Base-by-base conservation (phyloP, 2,888 invertebrate species). In the Netelia melanura region DNA sequence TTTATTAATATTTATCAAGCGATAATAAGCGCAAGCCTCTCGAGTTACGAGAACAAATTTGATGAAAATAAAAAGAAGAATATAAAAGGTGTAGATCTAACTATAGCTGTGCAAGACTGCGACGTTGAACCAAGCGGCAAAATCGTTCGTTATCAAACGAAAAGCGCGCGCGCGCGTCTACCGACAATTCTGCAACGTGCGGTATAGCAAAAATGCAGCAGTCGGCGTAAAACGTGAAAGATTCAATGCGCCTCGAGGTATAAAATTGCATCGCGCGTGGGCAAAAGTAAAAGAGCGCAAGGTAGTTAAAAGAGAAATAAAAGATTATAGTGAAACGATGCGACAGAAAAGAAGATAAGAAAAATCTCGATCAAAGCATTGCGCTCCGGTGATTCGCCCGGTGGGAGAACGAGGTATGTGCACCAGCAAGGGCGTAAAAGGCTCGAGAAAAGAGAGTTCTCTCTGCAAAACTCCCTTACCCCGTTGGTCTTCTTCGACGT, bases 21-120 rank as follows among this genome's bases (percentile, higher is more conserved):
- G 65, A 72, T 79, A 78, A 81, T 64, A 82, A 85, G 85, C 38
- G 38, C 85, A 85, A 85, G 85, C 85, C 38, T 71, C 61, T 62
- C 56, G 21, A 21, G 23, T 71, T 8, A 75, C 44, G 23, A 68
- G 23, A 62, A 65, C 8, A 71, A 65, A 52, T 58, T 52, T 56
- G 56, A 74, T 52, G 43, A 56, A 62, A 38, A 43, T 21, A 43
- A 25, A 52, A 14, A 67, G 38, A 44, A 23, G 62, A 48, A 70
- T 54, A 48, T 70, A 58, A 25, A 71, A 61, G 65, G 72, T 67
- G 38, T 38, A 38, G 38, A 8, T 38, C 38, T 38, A 38, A 38
- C 38, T 38, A 38, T 38, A 38, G 38, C 38, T 38, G 38, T 38
- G 38, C 38, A 38, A 38, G 38, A 6, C 38, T 38, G 38, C 38